Evolutionary conservation across 2,113 vertebrate species (phyloP).

Genomic region (Phalacrocorax carbo): DNA sequence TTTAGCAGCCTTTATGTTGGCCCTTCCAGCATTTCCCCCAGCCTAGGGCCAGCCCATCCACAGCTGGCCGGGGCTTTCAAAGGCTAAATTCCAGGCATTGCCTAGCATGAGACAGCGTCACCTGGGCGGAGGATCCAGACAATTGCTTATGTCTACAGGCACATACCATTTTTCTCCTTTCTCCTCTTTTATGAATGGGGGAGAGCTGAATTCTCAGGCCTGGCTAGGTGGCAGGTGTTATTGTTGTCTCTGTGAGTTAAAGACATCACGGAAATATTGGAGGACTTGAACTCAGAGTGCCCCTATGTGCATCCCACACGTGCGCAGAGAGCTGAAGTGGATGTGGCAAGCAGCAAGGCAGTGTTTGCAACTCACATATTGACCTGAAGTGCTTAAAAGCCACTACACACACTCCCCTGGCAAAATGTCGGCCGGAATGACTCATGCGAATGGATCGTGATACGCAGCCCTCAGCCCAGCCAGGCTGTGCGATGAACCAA

Average conservation of each 20-base stretch:
- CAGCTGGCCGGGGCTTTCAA: background rate
- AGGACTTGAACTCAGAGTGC: background rate
- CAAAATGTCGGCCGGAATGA: background rate
- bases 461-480: background rate
- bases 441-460: background rate
- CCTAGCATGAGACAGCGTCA: background rate
- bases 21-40: background rate
- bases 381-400: conserved; percentile 19
- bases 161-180: background rate
- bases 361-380: background rate
- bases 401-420: background rate
- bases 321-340: fast-evolving
- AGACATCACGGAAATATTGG: background rate
- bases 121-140: background rate
- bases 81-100: background rate
- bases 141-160: background rate
- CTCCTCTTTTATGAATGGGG: background rate
- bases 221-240: background rate
- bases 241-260: background rate
- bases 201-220: background rate
- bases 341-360: background rate
- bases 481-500: conserved; percentile 7
- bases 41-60: background rate
- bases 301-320: background rate
- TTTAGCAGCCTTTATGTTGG: background rate